Base-by-base conservation (phyloP, 37 sponge, comb jelly and placozoan genomes). In the Chondrilla cf. caribensis region DNA sequence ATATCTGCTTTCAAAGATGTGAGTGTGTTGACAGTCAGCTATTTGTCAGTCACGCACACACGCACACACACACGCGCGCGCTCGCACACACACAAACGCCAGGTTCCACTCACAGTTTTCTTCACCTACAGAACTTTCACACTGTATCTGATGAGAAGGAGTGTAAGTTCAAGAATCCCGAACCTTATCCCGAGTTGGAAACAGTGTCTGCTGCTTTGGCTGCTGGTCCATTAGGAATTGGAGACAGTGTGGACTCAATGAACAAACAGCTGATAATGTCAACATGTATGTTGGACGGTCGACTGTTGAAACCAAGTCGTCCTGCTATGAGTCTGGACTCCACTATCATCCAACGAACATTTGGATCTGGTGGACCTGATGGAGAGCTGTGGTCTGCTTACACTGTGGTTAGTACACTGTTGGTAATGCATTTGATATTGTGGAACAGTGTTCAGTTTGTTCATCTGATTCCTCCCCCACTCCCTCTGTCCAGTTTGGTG, bases 1-100 rank as follows among this genome's bases (percentile, higher is more conserved):
- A 60, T 93, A 22, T 85, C 87, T 71, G 81, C 90, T 3, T 93
- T 89, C 76, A 93, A 93, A 75, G 93, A 93, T 89, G 91, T 87
- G 31, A 81, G 81, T 47, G 6, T 6, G 6, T 47, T 47, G 51
- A 47, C 51, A 47, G 6, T 6, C 51, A 47, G 9, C 6, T 11
- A 47, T 47, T 47, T 47, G 51, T 47, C 51, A 11, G 9, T 14
- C 51, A 47, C 51, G 11, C 51, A 47, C 51, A 14, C 51, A 47
- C 51, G 11, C 51, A 47, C 51, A 47, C 51, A 47, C 51, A 47
- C 51, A 47, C 51, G 11, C 51, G 11, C 51, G 11, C 51, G 11
- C 51, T 14, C 51, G 11, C 51, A 47, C 51, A 47, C 51, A 47
- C 51, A 47, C 51, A 47, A 6, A 47, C 51, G 11, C 51, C 6